These are phyloP conservation scores for Tiaroga cobitis DNA, from an alignment of 2,797 vertebrate genomes.

Conservation along the genomic window DNA sequence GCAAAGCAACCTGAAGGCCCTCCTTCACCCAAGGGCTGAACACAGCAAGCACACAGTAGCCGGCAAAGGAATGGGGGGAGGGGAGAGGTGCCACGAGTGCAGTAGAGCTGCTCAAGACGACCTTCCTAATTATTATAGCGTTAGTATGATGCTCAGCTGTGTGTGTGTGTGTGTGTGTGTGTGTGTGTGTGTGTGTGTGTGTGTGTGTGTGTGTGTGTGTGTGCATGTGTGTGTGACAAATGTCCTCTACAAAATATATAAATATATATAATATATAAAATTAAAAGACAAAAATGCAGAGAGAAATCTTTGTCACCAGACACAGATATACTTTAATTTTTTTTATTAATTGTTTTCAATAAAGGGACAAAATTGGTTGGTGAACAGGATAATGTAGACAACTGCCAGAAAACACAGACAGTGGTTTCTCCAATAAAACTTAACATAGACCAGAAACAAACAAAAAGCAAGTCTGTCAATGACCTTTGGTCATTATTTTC, in stretches of 20 bases:
- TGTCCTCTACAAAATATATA: neutral
- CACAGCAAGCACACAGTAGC: neutral
- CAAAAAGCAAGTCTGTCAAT: slow-evolving; percentile 92
- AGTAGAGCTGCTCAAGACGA: neutral
- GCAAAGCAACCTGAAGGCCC: slow-evolving; percentile 14
- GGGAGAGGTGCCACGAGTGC: slow-evolving; percentile 8
- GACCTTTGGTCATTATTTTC: slow-evolving; percentile 93
- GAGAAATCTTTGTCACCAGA: slow-evolving; percentile 49
- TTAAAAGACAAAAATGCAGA: neutral
- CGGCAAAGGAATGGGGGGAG: neutral
- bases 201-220: slow-evolving; percentile 34
- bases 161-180: slow-evolving; percentile 22
- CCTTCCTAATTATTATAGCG: slow-evolving; percentile 20
- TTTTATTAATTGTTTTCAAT: slow-evolving; percentile 94
- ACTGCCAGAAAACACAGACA: slow-evolving; percentile 99
- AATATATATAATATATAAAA: neutral
- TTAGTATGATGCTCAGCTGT: neutral
- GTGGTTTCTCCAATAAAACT: slow-evolving; percentile 99
- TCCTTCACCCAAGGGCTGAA: neutral
- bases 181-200: slow-evolving; percentile 26
- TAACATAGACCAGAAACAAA: slow-evolving; percentile 99
- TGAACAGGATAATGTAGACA: slow-evolving; percentile 99
- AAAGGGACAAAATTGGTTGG: slow-evolving; percentile 99
- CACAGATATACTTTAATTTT: slow-evolving; percentile 67
- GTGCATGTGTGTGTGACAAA: slow-evolving; percentile 27